phyloP scores from a whole-genome alignment of 2,113 vertebrate species.

The Entelurus aequoreus region DNA sequence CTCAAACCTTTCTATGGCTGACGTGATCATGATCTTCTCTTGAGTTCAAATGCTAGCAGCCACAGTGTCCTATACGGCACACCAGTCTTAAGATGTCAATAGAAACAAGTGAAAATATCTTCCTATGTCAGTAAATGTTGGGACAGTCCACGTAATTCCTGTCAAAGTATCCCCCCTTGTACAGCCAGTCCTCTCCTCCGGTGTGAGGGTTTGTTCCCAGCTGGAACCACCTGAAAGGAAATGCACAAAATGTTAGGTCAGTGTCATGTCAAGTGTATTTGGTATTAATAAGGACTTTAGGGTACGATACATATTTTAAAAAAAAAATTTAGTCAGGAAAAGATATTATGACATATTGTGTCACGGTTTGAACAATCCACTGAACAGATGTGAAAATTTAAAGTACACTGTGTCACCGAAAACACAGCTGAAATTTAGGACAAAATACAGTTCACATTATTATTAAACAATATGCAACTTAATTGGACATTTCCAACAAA shows the following conservation, averaged over 20 bases:
- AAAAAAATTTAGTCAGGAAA: too few species aligned
- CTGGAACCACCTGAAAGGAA: slow-evolving; percentile 84
- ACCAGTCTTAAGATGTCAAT: slow-evolving; percentile 23
- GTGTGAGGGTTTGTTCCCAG: slow-evolving; percentile 90
- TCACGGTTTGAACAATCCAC: too few species aligned
- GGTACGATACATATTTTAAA: too few species aligned
- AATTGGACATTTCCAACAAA: too few species aligned
- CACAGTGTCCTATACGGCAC: neutral
- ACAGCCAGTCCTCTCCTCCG: slow-evolving; percentile 92
- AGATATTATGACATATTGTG: too few species aligned
- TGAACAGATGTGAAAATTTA: too few species aligned
- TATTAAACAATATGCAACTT: too few species aligned
- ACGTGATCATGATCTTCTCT: slow-evolving; percentile 5
- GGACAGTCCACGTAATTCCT: slow-evolving; percentile 87
- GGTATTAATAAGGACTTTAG: too few species aligned
- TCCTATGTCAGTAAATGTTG: slow-evolving; percentile 86
- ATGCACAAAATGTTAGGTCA: neutral
- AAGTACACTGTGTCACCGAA: too few species aligned
- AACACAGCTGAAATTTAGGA: too few species aligned
- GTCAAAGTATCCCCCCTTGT: slow-evolving; percentile 92
- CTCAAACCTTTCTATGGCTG: neutral
- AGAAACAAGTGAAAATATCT: slow-evolving; percentile 29
- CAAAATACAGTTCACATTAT: too few species aligned
- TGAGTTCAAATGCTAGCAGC: slow-evolving; percentile 13
- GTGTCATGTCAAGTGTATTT: neutral